Evolutionary conservation across 1,140 invertebrate genomes (phyloP), one percentile per base, ranked within the genome.

Genomic region (Brachionus manjavacas): DNA sequence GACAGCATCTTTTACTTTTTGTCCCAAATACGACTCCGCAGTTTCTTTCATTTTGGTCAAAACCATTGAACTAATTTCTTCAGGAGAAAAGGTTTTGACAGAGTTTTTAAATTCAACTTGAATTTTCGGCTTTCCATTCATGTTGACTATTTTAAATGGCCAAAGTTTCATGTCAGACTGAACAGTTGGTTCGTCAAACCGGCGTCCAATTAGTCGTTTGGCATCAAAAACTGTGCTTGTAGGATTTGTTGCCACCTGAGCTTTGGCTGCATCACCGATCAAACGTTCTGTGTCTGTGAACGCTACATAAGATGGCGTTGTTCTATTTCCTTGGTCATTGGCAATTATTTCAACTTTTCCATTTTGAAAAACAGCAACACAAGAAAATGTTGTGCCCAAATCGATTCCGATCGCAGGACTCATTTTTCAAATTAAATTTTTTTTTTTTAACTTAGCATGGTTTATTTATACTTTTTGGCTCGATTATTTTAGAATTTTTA

Each of bases 341-440:
- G 96, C 95, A 89, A 98, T 97, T 88, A 98, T 97, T 92, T 98
- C 96, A 78, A 98, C 96, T 90, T 96, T 97, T 87, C 95, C 94
- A 88, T 92, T 87, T 85, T 91, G 89, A 86, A 92, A 92, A 1
- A 92, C 91, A 55, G 91, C 91, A 25, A 91, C 90, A 85, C 90
- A 76, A 16, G 85, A 85, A 60, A 74, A 84, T 28, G 83, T 84
- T 20, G 83, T 84, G 14, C 83, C 83, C 9, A 84, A 16, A 74
- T 84, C 83, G 35, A 84, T 84, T 31, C 83, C 83, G 23, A 84
- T 84, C 39, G 83, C 83, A 31, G 64, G 16, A 80, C 78, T 60
- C 78, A 80, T 80, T 60, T 55, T 46, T 12, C 3, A n/a, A 46
- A n/a, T n/a, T 46, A 14, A 46, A 12, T 46, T 80, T 80, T 43